phyloP scores from a whole-genome alignment of 2,888 invertebrate species.

The Macropis europaea region DNA sequence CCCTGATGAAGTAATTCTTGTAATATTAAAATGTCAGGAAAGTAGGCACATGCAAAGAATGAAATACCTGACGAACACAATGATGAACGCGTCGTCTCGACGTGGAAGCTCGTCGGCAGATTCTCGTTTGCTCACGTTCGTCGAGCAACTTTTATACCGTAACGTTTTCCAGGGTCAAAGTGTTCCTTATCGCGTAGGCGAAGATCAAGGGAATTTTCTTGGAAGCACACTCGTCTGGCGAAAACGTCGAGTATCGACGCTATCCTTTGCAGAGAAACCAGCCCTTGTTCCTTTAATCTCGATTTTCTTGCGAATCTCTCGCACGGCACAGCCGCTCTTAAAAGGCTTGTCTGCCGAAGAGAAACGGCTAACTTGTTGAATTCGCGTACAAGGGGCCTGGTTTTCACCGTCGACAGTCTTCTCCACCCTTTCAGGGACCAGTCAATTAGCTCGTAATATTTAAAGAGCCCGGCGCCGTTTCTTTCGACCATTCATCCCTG shows the following conservation, averaged over 20 bases:
- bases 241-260: slow-evolving; percentile 12
- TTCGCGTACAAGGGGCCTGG: slow-evolving; percentile 25
- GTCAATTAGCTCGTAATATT: slow-evolving; percentile 39
- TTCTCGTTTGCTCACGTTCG: neutral
- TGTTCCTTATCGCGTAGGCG: slow-evolving; percentile 7
- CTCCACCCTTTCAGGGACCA: neutral
- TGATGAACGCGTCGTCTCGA: too few relatives aligned
- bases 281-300: slow-evolving; percentile 46
- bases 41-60: too few relatives aligned
- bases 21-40: too few relatives aligned
- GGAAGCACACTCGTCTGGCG: neutral
- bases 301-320: slow-evolving; percentile 38
- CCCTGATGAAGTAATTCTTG: too few relatives aligned
- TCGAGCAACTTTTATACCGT: neutral
- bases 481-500: neutral
- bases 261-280: slow-evolving; percentile 6
- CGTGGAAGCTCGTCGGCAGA: neutral
- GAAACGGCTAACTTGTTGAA: slow-evolving; percentile 54
- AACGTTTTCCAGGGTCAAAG: neutral
- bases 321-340: slow-evolving; percentile 13
- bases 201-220: slow-evolving; percentile 31
- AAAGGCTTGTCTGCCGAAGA: slow-evolving; percentile 25
- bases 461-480: slow-evolving; percentile 4
- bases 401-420: slow-evolving; percentile 11
- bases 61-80: too few relatives aligned